Percentiles rank a stretch among this genome's conserved stretches.
Evolutionary conservation across 2,888 invertebrate genomes (phyloP).

Genomic region (Drosophila neotestacea): DNA sequence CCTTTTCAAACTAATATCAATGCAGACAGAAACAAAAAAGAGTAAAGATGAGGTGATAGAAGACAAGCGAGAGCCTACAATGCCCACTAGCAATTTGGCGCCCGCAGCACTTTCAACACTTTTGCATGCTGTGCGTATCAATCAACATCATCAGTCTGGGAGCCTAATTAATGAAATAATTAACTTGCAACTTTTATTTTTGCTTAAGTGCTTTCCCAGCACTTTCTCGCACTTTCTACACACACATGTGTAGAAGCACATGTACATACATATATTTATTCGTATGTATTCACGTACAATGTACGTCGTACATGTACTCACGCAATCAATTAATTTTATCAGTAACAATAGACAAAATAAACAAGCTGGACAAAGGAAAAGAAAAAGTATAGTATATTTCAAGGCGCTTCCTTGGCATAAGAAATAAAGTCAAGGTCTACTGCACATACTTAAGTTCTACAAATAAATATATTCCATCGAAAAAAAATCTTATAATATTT

Average conservation of each 20-base stretch:
- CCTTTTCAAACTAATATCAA: slow-evolving; percentile 27
- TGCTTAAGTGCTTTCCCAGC: slow-evolving; percentile 67
- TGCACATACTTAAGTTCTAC: neutral
- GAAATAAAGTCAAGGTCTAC: slow-evolving; percentile 49
- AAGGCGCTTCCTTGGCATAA: slow-evolving; percentile 23
- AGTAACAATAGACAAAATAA: slow-evolving; percentile 47
- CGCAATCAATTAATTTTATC: slow-evolving; percentile 71
- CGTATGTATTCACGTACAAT: neutral
- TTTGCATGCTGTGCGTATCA: slow-evolving; percentile 60
- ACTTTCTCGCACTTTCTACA: slow-evolving; percentile 37
- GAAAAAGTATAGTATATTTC: slow-evolving; percentile 43
- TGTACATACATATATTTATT: neutral
- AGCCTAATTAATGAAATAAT: slow-evolving; percentile 79
- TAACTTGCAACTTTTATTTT: slow-evolving; percentile 72
- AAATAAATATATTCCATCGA: neutral
- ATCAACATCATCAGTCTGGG: slow-evolving; percentile 68
- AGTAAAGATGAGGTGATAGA: neutral
- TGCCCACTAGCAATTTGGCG: slow-evolving; percentile 11
- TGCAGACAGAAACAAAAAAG: neutral
- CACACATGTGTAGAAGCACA: slow-evolving; percentile 2
- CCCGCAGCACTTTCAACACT: slow-evolving; percentile 48
- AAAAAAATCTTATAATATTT: neutral
- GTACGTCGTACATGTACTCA: slow-evolving; percentile 25
- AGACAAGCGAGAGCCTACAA: neutral
- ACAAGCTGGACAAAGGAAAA: slow-evolving; percentile 29